Evolutionary conservation across 2,888 invertebrate genomes (phyloP), one percentile per base, ranked within the genome.

Genomic region (Caradrina kadenii): DNA sequence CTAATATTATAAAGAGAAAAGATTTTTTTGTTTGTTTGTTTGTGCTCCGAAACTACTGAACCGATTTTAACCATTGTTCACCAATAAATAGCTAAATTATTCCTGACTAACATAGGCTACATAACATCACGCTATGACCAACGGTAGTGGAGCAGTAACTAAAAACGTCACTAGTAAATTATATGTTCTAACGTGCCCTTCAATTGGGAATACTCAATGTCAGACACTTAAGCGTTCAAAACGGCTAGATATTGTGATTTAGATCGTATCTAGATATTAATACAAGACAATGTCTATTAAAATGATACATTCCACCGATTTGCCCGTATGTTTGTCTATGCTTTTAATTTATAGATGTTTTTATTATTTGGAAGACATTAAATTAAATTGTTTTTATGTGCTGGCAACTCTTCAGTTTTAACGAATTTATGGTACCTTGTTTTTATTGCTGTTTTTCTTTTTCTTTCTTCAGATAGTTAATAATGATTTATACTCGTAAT

Each of bases 231-330:
- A 8, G 56, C 84, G 48, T 72, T 82, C 72, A 73, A 71, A 82
- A 75, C 48, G 63, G 19, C 65, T 62, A 74, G 85, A 84, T 80
- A 65, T 61, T 78, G 76, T 73, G 76, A 84, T 82, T 80, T 67
- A 80, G 80, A 80, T 83, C 22, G 8, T 74, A 82, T 84, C 80
- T 71, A 64, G 64, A 81, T 77, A 71, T 68, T 80, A 82, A 83
- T 83, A 82, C 49, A 13, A 83, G 78, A 82, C 81, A 84, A 74
- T 13, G 79, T 73, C 85, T 76, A 83, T 83, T 83, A 79, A 75
- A 69, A 76, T 83, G 83, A 83, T 82, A 76, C 76, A 83, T 83
- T 76, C 71, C 68, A 71, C 55, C 69, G 59, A 74, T 73, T 70
- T 60, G n/a, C 54, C 54, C 54, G 56, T 70, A 71, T 63, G 49